Conservation (phyloP, 2,113 vertebrate genomes). For the Rhinogobius similis region DNA sequence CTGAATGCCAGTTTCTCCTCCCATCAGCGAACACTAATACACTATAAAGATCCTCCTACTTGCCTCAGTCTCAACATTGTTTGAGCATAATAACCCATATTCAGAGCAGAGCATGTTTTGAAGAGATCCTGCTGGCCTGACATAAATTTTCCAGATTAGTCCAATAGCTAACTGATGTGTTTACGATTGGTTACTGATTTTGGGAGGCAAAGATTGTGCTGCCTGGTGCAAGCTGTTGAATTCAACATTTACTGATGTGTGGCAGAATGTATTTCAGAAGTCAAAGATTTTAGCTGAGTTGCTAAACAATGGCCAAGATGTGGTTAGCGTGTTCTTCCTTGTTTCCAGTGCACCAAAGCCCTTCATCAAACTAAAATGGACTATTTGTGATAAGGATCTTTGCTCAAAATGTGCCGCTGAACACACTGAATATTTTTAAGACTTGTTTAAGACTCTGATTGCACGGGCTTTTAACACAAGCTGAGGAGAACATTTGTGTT, state of each 20-base stretch:
- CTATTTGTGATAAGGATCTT: not conserved
- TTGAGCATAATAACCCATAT: not conserved
- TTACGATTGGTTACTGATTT: not conserved
- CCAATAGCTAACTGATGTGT: not conserved
- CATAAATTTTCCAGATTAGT: not conserved
- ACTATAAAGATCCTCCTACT: slow-evolving; percentile 57
- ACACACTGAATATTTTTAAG: not conserved
- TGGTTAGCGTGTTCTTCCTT: not conserved
- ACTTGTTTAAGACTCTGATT: too few relatives aligned
- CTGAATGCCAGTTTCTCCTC: slow-evolving; percentile 51
- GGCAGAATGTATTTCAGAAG: too few relatives aligned
- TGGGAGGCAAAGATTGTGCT: too few relatives aligned
- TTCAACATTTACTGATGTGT: too few relatives aligned
- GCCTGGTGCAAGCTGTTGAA: too few relatives aligned
- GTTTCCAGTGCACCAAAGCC: not conserved
- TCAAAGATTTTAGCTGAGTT: not conserved
- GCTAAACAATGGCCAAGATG: not conserved
- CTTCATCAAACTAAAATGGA: not conserved
- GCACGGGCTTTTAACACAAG: too few relatives aligned
- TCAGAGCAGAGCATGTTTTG: not conserved
- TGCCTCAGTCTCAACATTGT: slow-evolving; percentile 2
- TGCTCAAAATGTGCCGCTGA: not conserved
- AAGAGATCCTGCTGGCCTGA: not conserved
- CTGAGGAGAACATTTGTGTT: too few relatives aligned
- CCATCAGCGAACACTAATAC: slow-evolving; percentile 43